These are phyloP conservation scores for Oreochromis grahami DNA, from an alignment of 2,797 vertebrate species.

Conservation along the genomic window DNA sequence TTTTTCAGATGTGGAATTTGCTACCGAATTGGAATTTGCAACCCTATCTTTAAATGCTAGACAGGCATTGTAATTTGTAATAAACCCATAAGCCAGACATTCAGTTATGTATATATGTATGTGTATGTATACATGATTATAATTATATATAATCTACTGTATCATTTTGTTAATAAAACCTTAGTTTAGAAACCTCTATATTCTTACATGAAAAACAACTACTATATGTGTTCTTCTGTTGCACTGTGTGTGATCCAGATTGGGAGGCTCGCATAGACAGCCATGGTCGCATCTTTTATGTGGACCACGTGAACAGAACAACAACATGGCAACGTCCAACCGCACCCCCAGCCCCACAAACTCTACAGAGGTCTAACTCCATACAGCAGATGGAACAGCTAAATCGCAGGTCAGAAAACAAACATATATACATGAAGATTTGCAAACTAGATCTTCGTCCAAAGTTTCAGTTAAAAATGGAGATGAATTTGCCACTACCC, in stretches of 20 bases:
- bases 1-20: background rate
- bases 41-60: background rate
- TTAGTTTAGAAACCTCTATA: background rate
- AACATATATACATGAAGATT: rapidly evolving
- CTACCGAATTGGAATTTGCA: background rate
- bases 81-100: background rate
- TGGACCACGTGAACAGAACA: constrained; percentile 95
- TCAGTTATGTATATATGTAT: background rate
- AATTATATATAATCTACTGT: background rate
- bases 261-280: constrained; percentile 98
- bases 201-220: background rate
- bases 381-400: constrained; percentile 80
- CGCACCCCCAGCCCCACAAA: constrained; percentile 86
- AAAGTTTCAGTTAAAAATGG: background rate
- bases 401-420: background rate
- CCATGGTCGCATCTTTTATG: constrained; percentile 93
- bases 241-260: background rate
- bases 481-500: rapidly evolving
- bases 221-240: background rate
- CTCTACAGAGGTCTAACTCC: constrained; percentile 92
- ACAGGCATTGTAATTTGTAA: background rate
- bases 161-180: background rate
- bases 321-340: constrained; percentile 95
- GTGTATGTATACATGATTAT: rapidly evolving
- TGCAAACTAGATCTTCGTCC: background rate